Evolutionary conservation across 1,140 invertebrate genomes (phyloP), one percentile per base, ranked within the genome.

Genomic region (Euura saliciscinereae): DNA sequence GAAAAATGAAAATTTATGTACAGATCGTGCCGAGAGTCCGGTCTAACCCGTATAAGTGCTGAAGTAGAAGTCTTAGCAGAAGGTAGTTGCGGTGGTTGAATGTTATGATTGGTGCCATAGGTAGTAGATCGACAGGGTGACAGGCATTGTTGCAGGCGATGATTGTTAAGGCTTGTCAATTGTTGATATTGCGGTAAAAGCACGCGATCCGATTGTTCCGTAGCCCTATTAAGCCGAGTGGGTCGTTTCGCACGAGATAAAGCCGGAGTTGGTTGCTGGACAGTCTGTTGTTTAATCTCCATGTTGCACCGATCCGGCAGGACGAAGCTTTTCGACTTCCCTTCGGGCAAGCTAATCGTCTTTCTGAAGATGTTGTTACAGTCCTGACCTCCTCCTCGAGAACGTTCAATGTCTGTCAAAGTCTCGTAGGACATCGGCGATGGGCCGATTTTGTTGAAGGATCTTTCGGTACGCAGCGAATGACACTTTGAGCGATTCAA

Each of bases 281-380:
- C 28, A 28, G 28, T 28, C 28, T 28, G 28, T 28, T 28, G 28
- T 28, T 28, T 28, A 28, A 28, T 28, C 3, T 59, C 51, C 13
- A 8, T 59, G 51, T n/a, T 3, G 70, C 74, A 78, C 73, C 79
- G 80, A 76, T 82, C 83, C 71, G 83, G 82, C 65, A 86, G 75
- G 59, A 84, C 78, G 73, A 85, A 85, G 79, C 82, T 85, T 77
- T 84, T 85, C 44, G 82, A 83, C 72, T 83, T 83, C 68, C 76
- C 82, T 43, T 84, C 85, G 69, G 82, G 71, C 75, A 82, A 79
- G 75, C 78, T 59, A n/a, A 11, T 59, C 51, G 51, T 59, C 51
- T n/a, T 59, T 59, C 51, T n/a, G 13, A 59, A n/a, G 5, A 59
- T 51, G 46, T 8, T 59, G 3, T 28, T 28, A 28, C 28, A 4